Conservation (phyloP, 2,888 invertebrate species). For the Stenoptilia bipunctidactyla region DNA sequence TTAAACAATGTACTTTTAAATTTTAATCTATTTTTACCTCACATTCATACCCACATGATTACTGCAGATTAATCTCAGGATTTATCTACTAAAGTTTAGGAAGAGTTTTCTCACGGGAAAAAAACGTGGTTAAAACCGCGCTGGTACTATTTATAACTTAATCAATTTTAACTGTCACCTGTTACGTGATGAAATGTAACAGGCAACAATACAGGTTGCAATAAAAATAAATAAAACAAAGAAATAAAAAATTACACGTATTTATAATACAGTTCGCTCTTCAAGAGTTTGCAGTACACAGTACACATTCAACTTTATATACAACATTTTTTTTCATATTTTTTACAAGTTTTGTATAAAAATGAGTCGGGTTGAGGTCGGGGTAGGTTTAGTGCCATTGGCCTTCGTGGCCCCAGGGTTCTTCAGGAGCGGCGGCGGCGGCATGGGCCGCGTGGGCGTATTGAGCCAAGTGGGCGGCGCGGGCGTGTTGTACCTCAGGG, state of each 20-base stretch:
- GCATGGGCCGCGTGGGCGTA: constrained; percentile 57
- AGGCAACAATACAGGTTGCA: no score
- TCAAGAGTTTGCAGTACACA: constrained; percentile 55
- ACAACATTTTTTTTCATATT: constrained; percentile 49
- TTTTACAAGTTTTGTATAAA: constrained; percentile 53
- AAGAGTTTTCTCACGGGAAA: no score
- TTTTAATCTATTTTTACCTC: no score
- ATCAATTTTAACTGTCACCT: no score
- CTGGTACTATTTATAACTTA: no score
- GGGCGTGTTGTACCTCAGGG: constrained; percentile 61
- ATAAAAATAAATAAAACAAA: constrained; percentile 20
- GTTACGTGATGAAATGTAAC: no score
- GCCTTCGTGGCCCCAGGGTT: constrained; percentile 45
- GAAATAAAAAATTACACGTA: constrained; percentile 39
- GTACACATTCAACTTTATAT: constrained; percentile 59
- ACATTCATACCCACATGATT: no score
- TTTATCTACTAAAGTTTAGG: no score
- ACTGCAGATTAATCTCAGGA: no score
- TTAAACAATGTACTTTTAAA: no score
- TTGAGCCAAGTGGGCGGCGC: constrained; percentile 52
- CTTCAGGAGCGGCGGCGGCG: constrained; percentile 56
- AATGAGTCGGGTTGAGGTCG: constrained; percentile 44
- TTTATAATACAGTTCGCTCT: constrained; percentile 60
- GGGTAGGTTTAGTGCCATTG: constrained; percentile 54
- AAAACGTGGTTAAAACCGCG: no score